phyloP scores from a whole-genome alignment of 2,888 invertebrate genomes.

The Monoplex corrugatus region DNA sequence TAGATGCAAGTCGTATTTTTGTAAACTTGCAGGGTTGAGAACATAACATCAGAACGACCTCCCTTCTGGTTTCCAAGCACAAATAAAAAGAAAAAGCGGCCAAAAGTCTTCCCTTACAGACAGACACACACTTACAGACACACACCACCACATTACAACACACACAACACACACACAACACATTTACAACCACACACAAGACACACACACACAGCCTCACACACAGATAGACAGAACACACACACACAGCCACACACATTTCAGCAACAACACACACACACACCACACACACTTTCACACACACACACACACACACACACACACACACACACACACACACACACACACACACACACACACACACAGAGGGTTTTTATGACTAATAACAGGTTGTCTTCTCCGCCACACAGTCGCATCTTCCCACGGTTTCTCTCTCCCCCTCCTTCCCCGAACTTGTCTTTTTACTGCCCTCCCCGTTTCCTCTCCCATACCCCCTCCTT shows the following conservation, averaged over 20 bases:
- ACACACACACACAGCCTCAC: neutral
- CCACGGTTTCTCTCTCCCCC: neutral
- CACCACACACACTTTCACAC: neutral
- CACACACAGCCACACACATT: neutral
- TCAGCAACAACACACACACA: neutral
- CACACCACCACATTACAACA: too few species aligned
- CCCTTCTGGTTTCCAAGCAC: too few species aligned
- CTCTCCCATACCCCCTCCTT: neutral
- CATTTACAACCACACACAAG: neutral
- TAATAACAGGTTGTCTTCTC: slow-evolving; percentile 31
- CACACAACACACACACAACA: too few species aligned
- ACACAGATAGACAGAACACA: neutral
- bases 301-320: slow-evolving; percentile 9
- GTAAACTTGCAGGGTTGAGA: too few species aligned
- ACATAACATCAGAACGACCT: too few species aligned
- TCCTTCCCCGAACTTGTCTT: neutral
- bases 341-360: neutral
- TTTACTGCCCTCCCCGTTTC: neutral
- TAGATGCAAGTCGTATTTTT: too few species aligned
- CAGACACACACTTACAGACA: too few species aligned
- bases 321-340: slow-evolving; percentile 9
- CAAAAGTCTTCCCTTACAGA: too few species aligned
- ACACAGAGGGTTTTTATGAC: neutral
- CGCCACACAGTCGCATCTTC: neutral
- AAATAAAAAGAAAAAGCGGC: too few species aligned